Percentiles rank a stretch among this genome's conserved stretches.
These are phyloP conservation scores for Panulirus ornatus DNA, from an alignment of 1,140 invertebrate genomes.

Conservation along the genomic window DNA sequence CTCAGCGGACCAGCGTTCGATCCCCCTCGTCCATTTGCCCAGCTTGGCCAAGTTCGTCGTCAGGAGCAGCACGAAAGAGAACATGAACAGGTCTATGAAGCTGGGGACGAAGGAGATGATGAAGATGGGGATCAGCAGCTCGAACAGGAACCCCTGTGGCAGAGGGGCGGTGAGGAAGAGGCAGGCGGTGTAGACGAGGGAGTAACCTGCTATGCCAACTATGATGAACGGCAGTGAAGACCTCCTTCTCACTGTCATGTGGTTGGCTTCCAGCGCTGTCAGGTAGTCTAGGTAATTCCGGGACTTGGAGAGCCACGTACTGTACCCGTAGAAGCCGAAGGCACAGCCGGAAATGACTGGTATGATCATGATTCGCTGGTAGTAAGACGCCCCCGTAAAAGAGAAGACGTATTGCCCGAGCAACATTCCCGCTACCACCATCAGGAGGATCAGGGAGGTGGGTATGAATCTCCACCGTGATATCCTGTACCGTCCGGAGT, in stretches of 20 bases:
- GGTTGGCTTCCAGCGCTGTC: background rate
- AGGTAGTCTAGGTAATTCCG: constrained; percentile 14
- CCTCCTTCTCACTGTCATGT: background rate
- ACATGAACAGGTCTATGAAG: background rate
- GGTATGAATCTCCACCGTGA: background rate
- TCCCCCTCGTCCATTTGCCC: background rate
- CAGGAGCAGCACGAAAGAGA: constrained; percentile 1
- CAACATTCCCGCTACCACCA: background rate
- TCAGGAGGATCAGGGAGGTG: background rate
- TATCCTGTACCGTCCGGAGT: background rate
- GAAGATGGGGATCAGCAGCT: background rate
- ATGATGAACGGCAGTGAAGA: background rate
- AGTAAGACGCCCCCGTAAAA: background rate
- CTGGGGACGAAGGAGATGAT: background rate
- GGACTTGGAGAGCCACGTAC: background rate
- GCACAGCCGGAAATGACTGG: background rate
- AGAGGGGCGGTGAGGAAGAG: background rate
- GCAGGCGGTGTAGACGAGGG: background rate
- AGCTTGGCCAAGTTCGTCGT: background rate
- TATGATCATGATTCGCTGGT: background rate
- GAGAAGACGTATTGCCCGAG: background rate
- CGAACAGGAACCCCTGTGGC: background rate
- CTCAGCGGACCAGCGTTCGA: constrained; percentile 2
- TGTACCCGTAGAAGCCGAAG: constrained; percentile 4
- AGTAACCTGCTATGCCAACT: background rate